Base-by-base conservation (phyloP, 2,113 vertebrate genomes). In the Equus quagga region DNA sequence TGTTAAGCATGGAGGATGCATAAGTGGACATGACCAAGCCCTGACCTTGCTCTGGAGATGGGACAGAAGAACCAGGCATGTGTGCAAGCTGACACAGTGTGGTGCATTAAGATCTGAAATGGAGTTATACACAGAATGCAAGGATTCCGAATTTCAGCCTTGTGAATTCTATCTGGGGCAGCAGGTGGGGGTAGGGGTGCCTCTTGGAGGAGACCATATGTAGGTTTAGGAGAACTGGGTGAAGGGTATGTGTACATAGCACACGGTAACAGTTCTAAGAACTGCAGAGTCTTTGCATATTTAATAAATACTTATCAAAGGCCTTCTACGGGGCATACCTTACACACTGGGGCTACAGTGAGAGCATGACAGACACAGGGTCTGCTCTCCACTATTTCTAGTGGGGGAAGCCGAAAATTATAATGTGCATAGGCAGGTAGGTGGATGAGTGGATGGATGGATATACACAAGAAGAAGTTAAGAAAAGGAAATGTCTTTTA, bases 321-420 rank as follows among this genome's bases (percentile, higher is more conserved):
- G 46, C 10, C 21, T 44, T 26, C 41, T 23, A 8, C 7, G 17
- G n/a, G 44, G 15, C 0, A 62, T 69, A 3, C 41, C 13, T 19
- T 23, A 9, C 6, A 11, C 36, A 8, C 6, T 0, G 0, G 3
- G 18, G 13, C 24, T 56, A 15, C 15, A 18, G 23, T 3, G 31
- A 80, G 23, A 62, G 5, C 10, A 84, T 33, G 64, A 51, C 7
- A 80, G 10, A 31, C 4, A 7, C 2, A 0, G 23, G 17, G 10
- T 19, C 28, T 65, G 24, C 72, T 64, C 23, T 41, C 46, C 2
- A 19, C 23, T 23, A 7, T 54, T 49, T 28, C 56, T 58, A 26
- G 41, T 9, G 24, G 31, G 73, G 8, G 11, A 64, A 56, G 28
- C 7, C 9, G 54, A 79, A 54, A 44, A 13, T 13, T 41, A n/a